These are phyloP conservation scores for Dromas ardeola DNA, from an alignment of 2,113 vertebrate species.

Conservation along the genomic window DNA sequence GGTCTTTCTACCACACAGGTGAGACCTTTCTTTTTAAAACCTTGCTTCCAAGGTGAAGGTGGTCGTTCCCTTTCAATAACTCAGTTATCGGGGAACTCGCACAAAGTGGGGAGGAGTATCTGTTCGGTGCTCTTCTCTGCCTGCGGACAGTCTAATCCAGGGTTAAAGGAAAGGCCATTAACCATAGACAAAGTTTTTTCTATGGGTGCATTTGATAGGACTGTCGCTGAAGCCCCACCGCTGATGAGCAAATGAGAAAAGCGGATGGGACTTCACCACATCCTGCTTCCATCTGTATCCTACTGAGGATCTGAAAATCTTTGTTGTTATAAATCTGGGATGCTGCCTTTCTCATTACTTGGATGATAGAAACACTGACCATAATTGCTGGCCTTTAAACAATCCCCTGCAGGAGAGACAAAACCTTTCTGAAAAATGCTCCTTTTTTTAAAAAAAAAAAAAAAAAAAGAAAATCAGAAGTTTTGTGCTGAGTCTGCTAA, in stretches of 20 bases:
- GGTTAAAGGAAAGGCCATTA: not conserved
- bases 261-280: not conserved
- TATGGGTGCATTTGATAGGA: not conserved
- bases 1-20: not conserved
- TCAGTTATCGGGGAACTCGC: not conserved
- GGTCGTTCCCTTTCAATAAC: not conserved
- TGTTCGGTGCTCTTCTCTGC: not conserved
- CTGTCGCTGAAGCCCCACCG: accelerated
- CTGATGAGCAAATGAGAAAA: not conserved
- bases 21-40: not conserved
- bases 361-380: not conserved
- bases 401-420: not conserved
- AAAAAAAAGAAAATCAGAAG: not conserved
- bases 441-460: not conserved
- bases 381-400: not conserved
- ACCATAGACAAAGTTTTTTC: not conserved
- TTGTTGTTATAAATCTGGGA: not conserved
- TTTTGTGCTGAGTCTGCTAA: not conserved
- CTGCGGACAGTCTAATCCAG: not conserved
- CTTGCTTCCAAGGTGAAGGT: not conserved
- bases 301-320: not conserved
- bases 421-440: not conserved
- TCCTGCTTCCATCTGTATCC: not conserved
- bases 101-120: not conserved
- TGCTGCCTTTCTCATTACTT: not conserved